Evolutionary conservation across 1,140 invertebrate species (phyloP).

Genomic region (Polyergus mexicanus): DNA sequence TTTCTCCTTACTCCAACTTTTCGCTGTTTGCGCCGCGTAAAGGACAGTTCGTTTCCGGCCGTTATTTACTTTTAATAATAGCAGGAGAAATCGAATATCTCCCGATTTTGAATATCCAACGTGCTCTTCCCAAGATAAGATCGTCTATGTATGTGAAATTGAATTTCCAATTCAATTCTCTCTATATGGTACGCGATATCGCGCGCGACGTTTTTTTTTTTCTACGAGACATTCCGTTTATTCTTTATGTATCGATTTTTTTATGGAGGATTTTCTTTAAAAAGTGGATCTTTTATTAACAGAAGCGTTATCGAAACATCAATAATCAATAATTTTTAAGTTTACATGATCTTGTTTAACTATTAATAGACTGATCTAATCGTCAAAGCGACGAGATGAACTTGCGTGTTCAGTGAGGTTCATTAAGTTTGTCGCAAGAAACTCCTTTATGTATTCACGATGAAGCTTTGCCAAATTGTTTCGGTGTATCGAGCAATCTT

Average conservation of each 20-base stretch:
- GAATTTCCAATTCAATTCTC: slow-evolving; percentile 58
- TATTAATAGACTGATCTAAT: not conserved
- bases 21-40: slow-evolving; percentile 27
- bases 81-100: slow-evolving; percentile 38
- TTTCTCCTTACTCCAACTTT: slow-evolving; percentile 48
- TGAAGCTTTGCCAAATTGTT: slow-evolving; percentile 24
- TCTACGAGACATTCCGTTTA: not conserved
- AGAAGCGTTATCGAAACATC: not conserved
- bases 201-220: slow-evolving; percentile 16
- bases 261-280: not conserved
- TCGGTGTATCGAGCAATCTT: slow-evolving; percentile 2
- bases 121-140: slow-evolving; percentile 42
- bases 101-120: slow-evolving; percentile 47
- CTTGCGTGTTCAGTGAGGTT: not conserved
- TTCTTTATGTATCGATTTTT: not conserved
- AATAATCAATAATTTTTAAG: not conserved
- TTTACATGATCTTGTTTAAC: not conserved
- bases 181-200: slow-evolving; percentile 23
- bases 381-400: not conserved
- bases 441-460: slow-evolving; percentile 11
- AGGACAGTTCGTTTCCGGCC: slow-evolving; percentile 50
- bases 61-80: slow-evolving; percentile 62
- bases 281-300: not conserved
- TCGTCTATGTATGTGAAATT: slow-evolving; percentile 53
- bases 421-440: slow-evolving; percentile 20